These are phyloP conservation scores for Melanotaenia trifasciata DNA, from an alignment of 2,797 vertebrate species.

Conservation along the genomic window DNA sequence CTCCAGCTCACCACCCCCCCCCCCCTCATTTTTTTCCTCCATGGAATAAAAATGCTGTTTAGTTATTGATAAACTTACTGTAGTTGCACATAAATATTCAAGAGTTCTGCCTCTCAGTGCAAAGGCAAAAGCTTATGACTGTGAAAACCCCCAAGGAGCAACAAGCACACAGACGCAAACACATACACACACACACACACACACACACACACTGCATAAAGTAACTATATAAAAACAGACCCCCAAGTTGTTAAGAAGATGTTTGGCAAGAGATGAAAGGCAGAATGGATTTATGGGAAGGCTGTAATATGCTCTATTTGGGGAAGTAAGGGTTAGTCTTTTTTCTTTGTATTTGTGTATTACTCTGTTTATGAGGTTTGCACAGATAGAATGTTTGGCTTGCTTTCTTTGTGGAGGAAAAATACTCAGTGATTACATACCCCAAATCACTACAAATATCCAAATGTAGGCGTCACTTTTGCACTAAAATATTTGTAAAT, in stretches of 20 bases:
- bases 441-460: constrained; percentile 2
- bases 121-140: constrained; percentile 66
- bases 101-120: constrained; percentile 52
- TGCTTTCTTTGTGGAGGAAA: not conserved
- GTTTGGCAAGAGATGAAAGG: constrained; percentile 63
- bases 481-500: not conserved
- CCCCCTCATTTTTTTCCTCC: constrained; percentile 5
- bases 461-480: not conserved
- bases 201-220: constrained; percentile 28
- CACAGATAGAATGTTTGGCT: constrained; percentile 4
- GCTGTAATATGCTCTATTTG: constrained; percentile 48
- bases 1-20: constrained; percentile 6
- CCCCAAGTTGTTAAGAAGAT: constrained; percentile 62
- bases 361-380: constrained; percentile 1
- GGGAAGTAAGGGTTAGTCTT: constrained; percentile 17
- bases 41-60: constrained; percentile 55
- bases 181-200: constrained; percentile 13
- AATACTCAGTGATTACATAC: not conserved
- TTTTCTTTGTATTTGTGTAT: constrained; percentile 1
- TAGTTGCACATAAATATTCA: constrained; percentile 73
- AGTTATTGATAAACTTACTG: constrained; percentile 73
- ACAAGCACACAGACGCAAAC: constrained; percentile 13
- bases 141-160: constrained; percentile 57
- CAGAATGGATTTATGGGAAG: constrained; percentile 53
- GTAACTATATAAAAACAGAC: constrained; percentile 54